Evolutionary conservation across 1,140 invertebrate species (phyloP), one percentile per base, ranked within the genome.

Genomic region (Pollicipes pollicipes): DNA sequence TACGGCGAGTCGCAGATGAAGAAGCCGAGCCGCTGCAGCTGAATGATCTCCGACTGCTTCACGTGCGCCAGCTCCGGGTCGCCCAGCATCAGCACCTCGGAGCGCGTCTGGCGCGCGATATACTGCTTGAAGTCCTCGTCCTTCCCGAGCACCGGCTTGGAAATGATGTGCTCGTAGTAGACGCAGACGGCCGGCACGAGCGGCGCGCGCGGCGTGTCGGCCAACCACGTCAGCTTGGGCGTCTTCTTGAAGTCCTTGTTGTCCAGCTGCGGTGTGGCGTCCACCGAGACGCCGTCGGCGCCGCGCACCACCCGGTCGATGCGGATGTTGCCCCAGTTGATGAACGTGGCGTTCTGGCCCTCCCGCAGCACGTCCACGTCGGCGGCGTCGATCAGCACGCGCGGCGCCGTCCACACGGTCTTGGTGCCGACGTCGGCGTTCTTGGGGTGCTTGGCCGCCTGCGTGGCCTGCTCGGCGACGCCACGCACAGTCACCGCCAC

Each of bases 121-220:
- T 85, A 98, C 73, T 91, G 80, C 77, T 98, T 98, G 79, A 98
- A 99, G 81, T 99, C 94, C 76, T 98, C 96, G 78, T 98, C 95
- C 79, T 96, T 98, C 6, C 85, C 93, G 0, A 99, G 80, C 30
- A 98, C 83, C 0, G 91, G 82, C 79, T 98, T 99, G 28, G 84
- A 90, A 74, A 99, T 97, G 70, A 99, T 90, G 79, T 99, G 91
- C 77, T 98, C 93, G 79, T 94, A 99, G 79, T 93, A 95, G 24
- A 96, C 88, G 75, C 90, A 91, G 70, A 87, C 88, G n/a, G 91
- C 88, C 37, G 92, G 89, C 35, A 90, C 86, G 67, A 86, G 83
- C 3, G 83, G 81, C 3, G 83, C 81, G 69, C 88, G 82, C 3
- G 84, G 80, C 32, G 84, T 82, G 6, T 88, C 83, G 66, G 86